Percentiles rank a stretch among this genome's conserved stretches.
Evolutionary conservation across 1,140 invertebrate genomes (phyloP).

Genomic region (Aradophagus sp.): DNA sequence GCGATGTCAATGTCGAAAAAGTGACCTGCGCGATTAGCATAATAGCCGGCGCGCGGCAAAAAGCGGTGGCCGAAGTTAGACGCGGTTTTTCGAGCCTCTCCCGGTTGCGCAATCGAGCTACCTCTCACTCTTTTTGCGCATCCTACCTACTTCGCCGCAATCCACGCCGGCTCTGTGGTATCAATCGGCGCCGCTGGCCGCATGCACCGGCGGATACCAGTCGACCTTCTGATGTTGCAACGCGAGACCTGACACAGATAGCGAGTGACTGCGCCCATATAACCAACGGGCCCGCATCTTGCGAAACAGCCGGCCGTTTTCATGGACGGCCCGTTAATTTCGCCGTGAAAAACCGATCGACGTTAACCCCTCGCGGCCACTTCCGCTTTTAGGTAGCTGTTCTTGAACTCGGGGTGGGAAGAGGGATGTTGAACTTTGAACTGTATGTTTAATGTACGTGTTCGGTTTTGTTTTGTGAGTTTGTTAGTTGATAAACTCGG

Average conservation of each 20-base stretch:
- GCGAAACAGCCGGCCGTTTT: constrained; percentile 49
- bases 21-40: constrained; percentile 49
- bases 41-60: constrained; percentile 35
- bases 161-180: constrained; percentile 45
- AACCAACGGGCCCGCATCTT: constrained; percentile 52
- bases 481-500: too few relatives aligned
- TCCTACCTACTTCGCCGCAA: constrained; percentile 49
- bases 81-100: constrained; percentile 49
- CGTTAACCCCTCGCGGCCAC: too few relatives aligned
- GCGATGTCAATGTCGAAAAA: constrained; percentile 54
- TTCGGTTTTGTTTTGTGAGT: too few relatives aligned
- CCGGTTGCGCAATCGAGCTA: constrained; percentile 43
- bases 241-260: constrained; percentile 73
- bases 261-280: constrained; percentile 62
- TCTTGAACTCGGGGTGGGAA: too few relatives aligned
- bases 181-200: constrained; percentile 61
- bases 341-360: constrained; percentile 26
- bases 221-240: constrained; percentile 74
- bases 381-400: too few relatives aligned
- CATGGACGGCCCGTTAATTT: constrained; percentile 56
- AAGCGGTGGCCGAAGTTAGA: constrained; percentile 53
- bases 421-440: too few relatives aligned
- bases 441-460: too few relatives aligned
- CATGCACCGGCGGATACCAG: constrained; percentile 65
- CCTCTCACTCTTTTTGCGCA: constrained; percentile 58